These are phyloP conservation scores for Amblyteles armatorius DNA, from an alignment of 2,888 invertebrate species.

Conservation along the genomic window DNA sequence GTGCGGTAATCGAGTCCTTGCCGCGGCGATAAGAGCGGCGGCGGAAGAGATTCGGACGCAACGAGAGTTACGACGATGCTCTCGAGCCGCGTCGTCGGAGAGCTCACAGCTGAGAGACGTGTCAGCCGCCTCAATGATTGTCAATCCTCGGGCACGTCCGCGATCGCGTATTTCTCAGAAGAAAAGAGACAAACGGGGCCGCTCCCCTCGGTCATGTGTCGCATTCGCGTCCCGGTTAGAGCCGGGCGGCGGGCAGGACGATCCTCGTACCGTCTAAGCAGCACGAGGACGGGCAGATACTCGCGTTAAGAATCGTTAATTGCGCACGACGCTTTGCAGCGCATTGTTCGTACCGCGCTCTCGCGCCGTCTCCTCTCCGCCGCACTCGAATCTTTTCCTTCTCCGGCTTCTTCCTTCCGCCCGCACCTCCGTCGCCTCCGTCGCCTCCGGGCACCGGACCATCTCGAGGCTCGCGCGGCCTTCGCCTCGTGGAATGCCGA, in stretches of 20 bases:
- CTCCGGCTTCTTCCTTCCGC: conserved; percentile 32
- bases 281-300: conserved; percentile 78
- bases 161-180: conserved; percentile 73
- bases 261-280: conserved; percentile 75
- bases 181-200: conserved; percentile 56
- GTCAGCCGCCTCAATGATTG: conserved; percentile 62
- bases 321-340: conserved; percentile 75
- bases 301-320: conserved; percentile 80
- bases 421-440: conserved; percentile 24
- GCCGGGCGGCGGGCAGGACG: conserved; percentile 68
- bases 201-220: not conserved
- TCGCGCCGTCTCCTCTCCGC: conserved; percentile 11
- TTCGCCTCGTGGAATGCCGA: conserved; percentile 71
- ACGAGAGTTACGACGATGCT: too few species aligned
- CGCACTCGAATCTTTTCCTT: conserved; percentile 1
- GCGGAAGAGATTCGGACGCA: too few species aligned
- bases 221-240: conserved; percentile 75
- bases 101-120: conserved; percentile 17
- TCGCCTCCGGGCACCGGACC: not conserved
- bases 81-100: not conserved
- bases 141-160: conserved; percentile 69
- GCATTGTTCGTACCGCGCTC: conserved; percentile 31
- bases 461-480: conserved; percentile 54
- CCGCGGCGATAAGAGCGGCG: not conserved
- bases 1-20: too few species aligned